Conservation (phyloP, 2,888 invertebrate species). For the Tetramorium bicarinatum region DNA sequence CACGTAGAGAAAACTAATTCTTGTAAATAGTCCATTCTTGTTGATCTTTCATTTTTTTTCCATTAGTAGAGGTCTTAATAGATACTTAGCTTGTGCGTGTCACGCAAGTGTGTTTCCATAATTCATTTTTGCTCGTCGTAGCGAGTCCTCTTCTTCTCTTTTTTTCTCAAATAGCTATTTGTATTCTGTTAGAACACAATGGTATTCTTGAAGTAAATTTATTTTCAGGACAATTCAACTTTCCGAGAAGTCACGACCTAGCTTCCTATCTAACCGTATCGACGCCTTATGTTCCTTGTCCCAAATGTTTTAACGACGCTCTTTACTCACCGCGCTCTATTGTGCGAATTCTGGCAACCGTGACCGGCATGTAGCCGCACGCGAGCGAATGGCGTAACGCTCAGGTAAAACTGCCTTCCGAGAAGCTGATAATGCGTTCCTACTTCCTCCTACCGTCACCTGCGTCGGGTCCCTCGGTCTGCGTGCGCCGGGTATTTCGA, state of each 20-base stretch:
- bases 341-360: slow-evolving; percentile 55
- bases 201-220: slow-evolving; percentile 5
- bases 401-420: slow-evolving; percentile 57
- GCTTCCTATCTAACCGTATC: slow-evolving; percentile 25
- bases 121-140: neutral
- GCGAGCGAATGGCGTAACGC: slow-evolving; percentile 46
- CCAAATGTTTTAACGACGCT: slow-evolving; percentile 45
- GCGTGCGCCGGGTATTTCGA: slow-evolving; percentile 44
- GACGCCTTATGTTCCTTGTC: slow-evolving; percentile 26
- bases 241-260: slow-evolving; percentile 4
- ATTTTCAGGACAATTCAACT: slow-evolving; percentile 20
- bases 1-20: neutral
- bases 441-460: slow-evolving; percentile 39
- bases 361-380: slow-evolving; percentile 44
- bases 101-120: slow-evolving; percentile 2
- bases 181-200: slow-evolving; percentile 17
- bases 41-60: neutral
- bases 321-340: slow-evolving; percentile 11
- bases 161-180: neutral
- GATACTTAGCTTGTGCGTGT: neutral
- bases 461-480: slow-evolving; percentile 20
- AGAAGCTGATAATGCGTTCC: slow-evolving; percentile 62
- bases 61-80: neutral
- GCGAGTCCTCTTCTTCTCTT: neutral
- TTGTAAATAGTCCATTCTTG: neutral